Base-by-base conservation (phyloP, 2,113 vertebrate species). In the Callocephalon fimbriatum region DNA sequence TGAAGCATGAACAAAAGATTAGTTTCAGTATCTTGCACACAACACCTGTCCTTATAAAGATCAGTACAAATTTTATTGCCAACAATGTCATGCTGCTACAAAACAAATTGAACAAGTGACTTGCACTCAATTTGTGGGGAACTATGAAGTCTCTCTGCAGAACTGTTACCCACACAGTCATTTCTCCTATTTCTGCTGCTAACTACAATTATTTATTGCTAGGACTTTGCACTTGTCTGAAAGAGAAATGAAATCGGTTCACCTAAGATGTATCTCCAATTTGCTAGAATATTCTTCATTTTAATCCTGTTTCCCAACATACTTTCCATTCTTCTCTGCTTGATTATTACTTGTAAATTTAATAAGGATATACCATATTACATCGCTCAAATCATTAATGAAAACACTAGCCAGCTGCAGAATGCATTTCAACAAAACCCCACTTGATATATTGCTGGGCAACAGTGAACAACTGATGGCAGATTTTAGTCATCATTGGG, bases 251-350 rank as follows among this genome's bases (percentile, higher is more conserved):
- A 81, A 93, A 95, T 68, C 54, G 51, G 50, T 66, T 84, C 91
- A 73, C n/a, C 63, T 86, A 66, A 83, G 91, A 93, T 0, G 0
- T 56, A 90, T 62, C 59, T 70, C 42, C 79, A 76, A 53, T 95
- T 86, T 11, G 2, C 72, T 77, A 59, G 56, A 73, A 92, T 66
- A 90, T 93, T 79, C 68, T 76, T 96, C 78, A 88, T 80, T 85
- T 66, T 97, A 97, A 96, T 88, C 68, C 72, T 91, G 83, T 95
- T 96, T 94, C 38, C 65, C 50, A 71, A 44, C 54, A 73, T 77
- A 80, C 42, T 62, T 94, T 35, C 86, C 76, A 86, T 97, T 96
- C 86, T 84, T 97, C 86, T 95, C 79, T 88, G 78, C 78, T 92
- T 90, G 75, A 83, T 83, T 86, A 91, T 23, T 91, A 58, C 72